Base-by-base conservation (phyloP, 2,888 invertebrate species). In the Strigamia crassipes region DNA sequence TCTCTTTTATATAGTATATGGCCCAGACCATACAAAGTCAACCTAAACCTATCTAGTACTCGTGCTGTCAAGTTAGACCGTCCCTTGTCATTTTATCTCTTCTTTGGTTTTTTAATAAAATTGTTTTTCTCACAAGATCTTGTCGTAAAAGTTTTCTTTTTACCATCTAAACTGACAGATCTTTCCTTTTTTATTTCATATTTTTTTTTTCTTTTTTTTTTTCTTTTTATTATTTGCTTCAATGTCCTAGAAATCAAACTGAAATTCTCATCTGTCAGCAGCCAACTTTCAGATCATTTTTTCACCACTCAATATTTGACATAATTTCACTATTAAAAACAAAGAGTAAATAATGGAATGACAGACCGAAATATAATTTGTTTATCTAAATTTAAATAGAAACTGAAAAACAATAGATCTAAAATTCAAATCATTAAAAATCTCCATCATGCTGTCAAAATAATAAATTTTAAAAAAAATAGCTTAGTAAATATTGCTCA, bases 211-310 rank as follows among this genome's bases (percentile, higher is more conserved):
- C 15, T 56, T 56, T 46, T 2, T 56, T 18, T 9, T 18, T 56
- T 56, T 18, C 1, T 23, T 73, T 73, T 73, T 73, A 73, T 73
- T 73, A 73, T 73, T 73, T 73, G 73, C 73, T 73, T 31, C 73
- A 73, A 56, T 31, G 73, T 73, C 73, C 27, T 73, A 8, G 6
- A 73, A 73, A 27, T 73, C 73, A 73, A 73, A 73, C 73, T 73
- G 73, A 73, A 73, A 73, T 73, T 73, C 73, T 73, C 73, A 73
- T 73, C 73, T 73, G 73, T 73, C 73, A 73, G 73, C 73, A 73
- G 73, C 73, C 73, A 73, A 73, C 31, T 73, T 73, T 73, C 12
- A 12, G 23, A 27, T 73, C 31, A 73, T 73, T 73, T 73, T 73
- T 73, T 73, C 31, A 31, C 31, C 31, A 73, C 73, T 73, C 73